Base-by-base conservation (phyloP, 1,140 invertebrate genomes). In the Diachasmimorpha longicaudata region DNA sequence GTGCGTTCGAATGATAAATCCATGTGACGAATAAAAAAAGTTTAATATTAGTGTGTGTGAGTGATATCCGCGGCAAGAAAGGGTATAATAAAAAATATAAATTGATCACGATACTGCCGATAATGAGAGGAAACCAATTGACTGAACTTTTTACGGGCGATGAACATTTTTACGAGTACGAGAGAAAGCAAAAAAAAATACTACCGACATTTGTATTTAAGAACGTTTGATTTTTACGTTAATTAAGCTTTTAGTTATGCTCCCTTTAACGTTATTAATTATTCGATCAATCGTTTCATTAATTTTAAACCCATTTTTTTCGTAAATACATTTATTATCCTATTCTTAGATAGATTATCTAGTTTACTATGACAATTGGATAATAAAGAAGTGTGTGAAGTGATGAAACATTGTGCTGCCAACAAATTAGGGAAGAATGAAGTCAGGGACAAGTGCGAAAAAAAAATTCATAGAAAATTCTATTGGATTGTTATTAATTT, bases 91-190 rank as follows among this genome's bases (percentile, higher is more conserved):
- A 31, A 68, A 75, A 68, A 76, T 70, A 74, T 46, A 74, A 58
- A 74, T 48, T 36, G 55, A 74, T 14, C 66, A 63, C 46, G 72
- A 31, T 31, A 52, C 70, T 46, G 25, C 58, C 72, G 66, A 73
- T 46, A 46, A 14, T 46, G 44, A 46, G 46, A 76, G 39, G 70
- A 69, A 74, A 78, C 77, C 31, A 31, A 31, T 78, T 74, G 77
- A 77, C 77, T 75, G 78, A 78, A 74, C 74, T 75, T 75, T 75
- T 48, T 75, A 78, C 73, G 72, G 52, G 55, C 72, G 77, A 75
- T 78, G 72, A 74, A 78, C 72, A 78, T 78, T 78, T 78, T 70
- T 78, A 78, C 42, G 39, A 68, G 73, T 19, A 71, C 63, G 76
- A 72, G 44, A 44, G 19, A 36, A 71, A 76, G 55, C 48, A n/a